Base-by-base conservation (phyloP, 2,888 invertebrate species). In the Pterobdella sp. region DNA sequence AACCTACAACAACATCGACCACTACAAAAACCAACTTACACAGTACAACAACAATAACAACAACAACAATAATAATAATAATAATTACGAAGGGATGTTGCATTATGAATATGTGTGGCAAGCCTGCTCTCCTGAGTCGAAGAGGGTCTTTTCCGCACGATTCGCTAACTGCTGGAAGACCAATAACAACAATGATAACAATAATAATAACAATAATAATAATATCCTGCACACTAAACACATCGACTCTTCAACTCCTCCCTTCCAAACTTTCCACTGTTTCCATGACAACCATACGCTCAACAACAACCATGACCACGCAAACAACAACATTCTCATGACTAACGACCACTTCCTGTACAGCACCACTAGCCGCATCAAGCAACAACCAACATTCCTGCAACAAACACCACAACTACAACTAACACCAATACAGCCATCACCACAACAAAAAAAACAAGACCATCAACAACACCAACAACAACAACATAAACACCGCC, bases 161-260 rank as follows among this genome's bases (percentile, higher is more conserved):
- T 64, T 63, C 49, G 60, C 35, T 34, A 70, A 65, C 70, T n/a
- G 34, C 52, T 60, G 52, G 49, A 32, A n/a, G 26, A 7, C 2
- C 26, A 36, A 34, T 42, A 35, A n/a, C 66, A 49, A 31, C 72
- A 67, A 31, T 67, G 42, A 67, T 60, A 70, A 29, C 56, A 70
- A 32, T 49, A 67, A 22, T 42, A 66, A 29, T 42, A 31, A 36
- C 49, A 66, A 49, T 67, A 29, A 35, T 18, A 52, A 67, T 63
- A 70, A 29, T 74, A 68, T 26, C 74, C 74, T 29, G 68, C 56
- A 29, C 74, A 74, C 26, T 70, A 36, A 32, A 68, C 10, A 42
- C 74, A 74, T 18, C 74, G 67, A 34, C 67, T 66, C 4, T 29
- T 29, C 1, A 10, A 14, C n/a, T 70, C 29, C 1, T 70, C 22